These are phyloP conservation scores for Spilarctia lutea DNA, from an alignment of 2,888 invertebrate species.

Conservation along the genomic window DNA sequence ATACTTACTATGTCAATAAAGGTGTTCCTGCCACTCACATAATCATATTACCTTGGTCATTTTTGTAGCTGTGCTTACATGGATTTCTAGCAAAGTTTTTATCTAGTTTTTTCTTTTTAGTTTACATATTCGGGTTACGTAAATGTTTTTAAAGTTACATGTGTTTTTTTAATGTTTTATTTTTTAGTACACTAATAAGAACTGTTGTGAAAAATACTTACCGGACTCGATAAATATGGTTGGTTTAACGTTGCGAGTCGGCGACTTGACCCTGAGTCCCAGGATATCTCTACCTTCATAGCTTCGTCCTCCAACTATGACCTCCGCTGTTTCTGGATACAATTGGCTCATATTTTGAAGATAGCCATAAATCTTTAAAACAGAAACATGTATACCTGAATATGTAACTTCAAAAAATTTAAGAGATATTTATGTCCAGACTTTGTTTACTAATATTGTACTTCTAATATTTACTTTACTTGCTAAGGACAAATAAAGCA, in stretches of 20 bases:
- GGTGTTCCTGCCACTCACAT: too few relatives aligned
- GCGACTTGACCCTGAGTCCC: slow-evolving; percentile 84
- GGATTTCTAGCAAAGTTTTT: too few relatives aligned
- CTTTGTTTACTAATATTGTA: too few relatives aligned
- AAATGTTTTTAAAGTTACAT: too few relatives aligned
- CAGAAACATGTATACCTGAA: background rate
- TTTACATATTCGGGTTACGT: too few relatives aligned
- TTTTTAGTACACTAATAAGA: background rate
- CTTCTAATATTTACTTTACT: too few relatives aligned
- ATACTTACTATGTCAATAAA: too few relatives aligned
- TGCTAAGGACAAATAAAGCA: too few relatives aligned
- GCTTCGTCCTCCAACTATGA: slow-evolving; percentile 84
- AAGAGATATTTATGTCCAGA: too few relatives aligned
- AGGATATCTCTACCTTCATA: slow-evolving; percentile 87
- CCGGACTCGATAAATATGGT: slow-evolving; percentile 88
- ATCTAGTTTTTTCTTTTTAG: too few relatives aligned
- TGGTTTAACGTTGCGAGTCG: slow-evolving; percentile 70
- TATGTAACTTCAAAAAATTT: background rate
- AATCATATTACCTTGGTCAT: too few relatives aligned
- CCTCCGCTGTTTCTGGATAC: slow-evolving; percentile 78
- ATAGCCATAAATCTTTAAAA: slow-evolving; percentile 82
- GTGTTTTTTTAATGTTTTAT: too few relatives aligned
- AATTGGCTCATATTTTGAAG: slow-evolving; percentile 76
- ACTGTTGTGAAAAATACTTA: slow-evolving; percentile 34
- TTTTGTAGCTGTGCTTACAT: background rate